phyloP scores from a whole-genome alignment of 2,113 vertebrate genomes.

The Ranitomeya variabilis region DNA sequence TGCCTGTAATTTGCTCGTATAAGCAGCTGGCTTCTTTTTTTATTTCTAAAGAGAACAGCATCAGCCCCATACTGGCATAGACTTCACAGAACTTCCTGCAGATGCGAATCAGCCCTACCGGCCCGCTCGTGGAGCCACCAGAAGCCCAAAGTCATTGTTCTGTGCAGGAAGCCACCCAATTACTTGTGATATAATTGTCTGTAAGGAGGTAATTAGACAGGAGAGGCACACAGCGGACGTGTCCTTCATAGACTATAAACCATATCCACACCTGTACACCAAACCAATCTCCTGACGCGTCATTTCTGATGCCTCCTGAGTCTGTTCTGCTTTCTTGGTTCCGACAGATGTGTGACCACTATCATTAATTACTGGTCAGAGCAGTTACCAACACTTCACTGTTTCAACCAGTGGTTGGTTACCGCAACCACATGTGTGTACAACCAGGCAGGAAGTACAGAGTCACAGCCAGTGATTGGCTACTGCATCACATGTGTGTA shows the following conservation, averaged over 20 bases:
- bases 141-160: not conserved
- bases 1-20: slow-evolving; percentile 47
- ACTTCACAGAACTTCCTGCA: not conserved
- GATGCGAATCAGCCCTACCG: not conserved
- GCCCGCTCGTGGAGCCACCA: not conserved
- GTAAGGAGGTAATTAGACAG: slow-evolving; percentile 8
- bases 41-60: slow-evolving; percentile 23
- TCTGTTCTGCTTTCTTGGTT: no score
- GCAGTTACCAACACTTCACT: no score
- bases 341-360: no score
- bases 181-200: not conserved
- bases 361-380: no score
- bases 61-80: not conserved
- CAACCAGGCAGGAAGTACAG: no score
- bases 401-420: no score
- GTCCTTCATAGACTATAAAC: not conserved
- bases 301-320: no score
- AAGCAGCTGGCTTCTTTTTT: slow-evolving; percentile 47
- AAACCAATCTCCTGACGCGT: no score
- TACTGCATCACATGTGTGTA: no score
- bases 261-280: no score
- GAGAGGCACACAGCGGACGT: not conserved
- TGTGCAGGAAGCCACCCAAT: not conserved
- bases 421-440: no score
- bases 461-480: no score